Evolutionary conservation across 2,797 vertebrate species (phyloP).

Genomic region (Poeciliopsis turneri): DNA sequence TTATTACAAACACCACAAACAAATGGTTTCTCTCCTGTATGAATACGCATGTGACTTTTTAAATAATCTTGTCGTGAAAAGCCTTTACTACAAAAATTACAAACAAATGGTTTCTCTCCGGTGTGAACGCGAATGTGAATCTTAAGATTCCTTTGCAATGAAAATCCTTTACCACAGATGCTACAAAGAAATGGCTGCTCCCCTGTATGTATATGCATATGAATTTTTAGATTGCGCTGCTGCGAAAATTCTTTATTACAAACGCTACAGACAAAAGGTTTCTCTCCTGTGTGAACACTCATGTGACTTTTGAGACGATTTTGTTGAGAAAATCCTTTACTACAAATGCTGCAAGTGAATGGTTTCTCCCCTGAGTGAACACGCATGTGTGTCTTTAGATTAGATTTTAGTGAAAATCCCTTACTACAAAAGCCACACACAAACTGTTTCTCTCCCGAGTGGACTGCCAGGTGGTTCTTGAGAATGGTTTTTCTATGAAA

Average conservation of each 20-base stretch:
- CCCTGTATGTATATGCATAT: constrained; percentile 24
- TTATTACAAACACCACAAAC: constrained; percentile 13
- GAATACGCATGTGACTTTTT: constrained; percentile 17
- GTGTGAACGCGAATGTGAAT: constrained; percentile 18
- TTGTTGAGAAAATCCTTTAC: constrained; percentile 14
- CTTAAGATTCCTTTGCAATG: constrained; percentile 12
- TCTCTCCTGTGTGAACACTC: constrained; percentile 22
- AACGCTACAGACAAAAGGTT: constrained; percentile 18
- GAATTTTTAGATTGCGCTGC: constrained; percentile 6
- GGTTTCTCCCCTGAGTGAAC: constrained; percentile 24
- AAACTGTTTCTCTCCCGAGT: constrained; percentile 3
- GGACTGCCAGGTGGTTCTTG: not conserved
- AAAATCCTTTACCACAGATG: constrained; percentile 10
- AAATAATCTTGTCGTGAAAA: constrained; percentile 8
- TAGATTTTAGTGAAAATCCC: constrained; percentile 9
- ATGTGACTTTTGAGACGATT: constrained; percentile 20
- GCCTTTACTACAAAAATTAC: not conserved
- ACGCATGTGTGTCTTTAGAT: constrained; percentile 20
- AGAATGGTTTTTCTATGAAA: constrained; percentile 6
- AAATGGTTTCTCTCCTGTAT: constrained; percentile 25
- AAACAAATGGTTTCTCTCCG: constrained; percentile 10
- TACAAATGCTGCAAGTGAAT: constrained; percentile 3
- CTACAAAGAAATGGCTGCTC: constrained; percentile 8
- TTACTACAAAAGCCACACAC: constrained; percentile 1
- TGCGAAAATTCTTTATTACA: constrained; percentile 14